A percentile compares a stretch with the other conserved stretches of the same genome.
Conservation (phyloP, 2,797 vertebrate genomes). For the Moxostoma hubbsi region DNA sequence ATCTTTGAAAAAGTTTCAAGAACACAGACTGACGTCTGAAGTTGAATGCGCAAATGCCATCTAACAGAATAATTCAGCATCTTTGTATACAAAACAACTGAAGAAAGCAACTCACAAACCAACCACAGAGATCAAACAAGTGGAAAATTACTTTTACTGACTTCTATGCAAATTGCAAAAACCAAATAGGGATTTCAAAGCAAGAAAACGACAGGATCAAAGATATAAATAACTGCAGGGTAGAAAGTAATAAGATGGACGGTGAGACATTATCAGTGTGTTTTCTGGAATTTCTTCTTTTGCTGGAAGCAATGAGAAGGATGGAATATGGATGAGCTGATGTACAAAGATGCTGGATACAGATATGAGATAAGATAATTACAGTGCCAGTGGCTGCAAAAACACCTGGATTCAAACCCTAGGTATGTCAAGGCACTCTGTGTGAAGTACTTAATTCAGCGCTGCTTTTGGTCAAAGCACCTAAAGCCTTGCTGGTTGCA, state of each 20-base stretch:
- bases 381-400: background rate
- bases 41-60: background rate
- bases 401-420: constrained; percentile 9
- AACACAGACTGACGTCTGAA: background rate
- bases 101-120: constrained; percentile 9
- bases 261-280: background rate
- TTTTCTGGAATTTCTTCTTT: background rate
- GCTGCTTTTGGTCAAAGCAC: constrained; percentile 23
- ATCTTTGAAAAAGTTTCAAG: too few relatives aligned
- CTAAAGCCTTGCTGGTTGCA: constrained; percentile 16
- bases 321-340: background rate
- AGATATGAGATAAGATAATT: background rate
- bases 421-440: constrained; percentile 40
- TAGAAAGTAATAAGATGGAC: background rate
- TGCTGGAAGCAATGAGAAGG: background rate
- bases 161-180: constrained; percentile 18
- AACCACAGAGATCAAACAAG: constrained; percentile 19
- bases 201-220: background rate
- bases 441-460: constrained; percentile 7
- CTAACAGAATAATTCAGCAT: background rate
- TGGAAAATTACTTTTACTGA: background rate
- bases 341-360: background rate
- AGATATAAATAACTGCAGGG: constrained; percentile 2
- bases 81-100: background rate
- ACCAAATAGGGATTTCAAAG: background rate